Evolutionary conservation across 37 sponge, comb jelly and placozoan genomes (phyloP), one percentile per base, ranked within the genome.

Genomic region (Petrosia ficiformis): DNA sequence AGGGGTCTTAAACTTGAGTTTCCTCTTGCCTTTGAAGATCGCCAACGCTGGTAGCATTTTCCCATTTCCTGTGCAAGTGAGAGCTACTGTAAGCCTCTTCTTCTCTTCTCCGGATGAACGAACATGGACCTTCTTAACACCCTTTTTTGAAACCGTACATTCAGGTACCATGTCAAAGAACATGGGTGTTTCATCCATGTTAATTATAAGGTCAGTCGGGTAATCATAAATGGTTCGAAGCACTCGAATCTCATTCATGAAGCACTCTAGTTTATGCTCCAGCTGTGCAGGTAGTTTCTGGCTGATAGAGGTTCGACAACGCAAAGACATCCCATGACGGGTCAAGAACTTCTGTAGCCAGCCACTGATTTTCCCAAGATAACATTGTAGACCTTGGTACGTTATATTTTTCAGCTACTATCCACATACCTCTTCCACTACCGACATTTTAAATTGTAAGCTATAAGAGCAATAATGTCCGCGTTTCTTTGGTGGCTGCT

Each of bases 231-330:
- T 64, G 10, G 25, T 33, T 19, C 48, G 73, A 40, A 72, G 73
- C n/a, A n/a, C 25, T 42, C 31, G n/a, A 10, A 72, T 24, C 3
- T 41, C 52, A 10, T 72, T 14, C 24, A 77, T 30, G 25, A 77
- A 76, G 43, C 30, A 34, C 68, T 66, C 78, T 42, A 79, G 60
- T 34, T 79, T 68, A 24, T 31, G 36, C 63, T 80, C 80, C 44
- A 71, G 64, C 2, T 70, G 30, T 39, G 71, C 63, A 59, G 80
- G 80, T 8, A 80, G 44, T 37, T 80, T 59, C 34, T 73, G 74
- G 4, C 11, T 4, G 4, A 73, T 73, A 8, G 4, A 33, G 42
- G 71, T 70, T 3, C 71, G 28, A 4, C 48, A 44, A 28, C 44
- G 41, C 71, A 70, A 21, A 26, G 41, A n/a, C n/a, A 70, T 44